Base-by-base conservation (phyloP, 92 coral and sea anemone genomes). In the Blastomussa wellsi region DNA sequence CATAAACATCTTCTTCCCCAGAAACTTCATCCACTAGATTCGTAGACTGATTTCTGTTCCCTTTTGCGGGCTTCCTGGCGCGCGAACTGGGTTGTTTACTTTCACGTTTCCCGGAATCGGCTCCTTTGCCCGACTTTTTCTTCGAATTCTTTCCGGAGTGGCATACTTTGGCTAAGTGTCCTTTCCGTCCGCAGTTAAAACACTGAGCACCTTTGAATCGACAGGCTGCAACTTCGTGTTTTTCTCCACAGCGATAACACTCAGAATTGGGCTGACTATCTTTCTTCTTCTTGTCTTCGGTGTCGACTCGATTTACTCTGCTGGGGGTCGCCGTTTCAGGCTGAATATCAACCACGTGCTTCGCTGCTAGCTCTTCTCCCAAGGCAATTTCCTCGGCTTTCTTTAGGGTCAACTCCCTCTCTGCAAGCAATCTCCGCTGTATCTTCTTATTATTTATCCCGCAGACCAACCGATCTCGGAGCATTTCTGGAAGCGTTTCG, bases 171-270 rank as follows among this genome's bases (percentile, higher is more conserved):
- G 92, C 75, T 3, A 88, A 65, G 73, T 88, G 92, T 24, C 92
- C 91, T 42, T 31, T 80, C 51, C 71, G 76, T 12, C 86, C 86
- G 68, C 92, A 90, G 22, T 72, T 72, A 62, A 79, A 86, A 84
- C 93, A 93, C 59, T 70, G 78, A 16, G 51, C 84, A 17, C 82
- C 88, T 35, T 80, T 87, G 35, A 88, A 92, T 38, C 74, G 74
- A 79, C 96, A 86, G 41, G 72, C 26, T 47, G 38, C 72, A 4
- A 87, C 88, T 73, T 79, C 79, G 59, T 93, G 87, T 59, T 84
- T 69, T 33, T 78, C 90, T 0, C 90, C 90, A 76, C 92, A 90
- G 20, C 92, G 86, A 57, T 77, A 88, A 52, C 90, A 90, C 57
- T 88, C 77, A 26, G 57, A 7, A 36, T 88, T 26, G 3, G 31